These are phyloP conservation scores for Lepeophtheirus salmonis DNA, from an alignment of 1,140 invertebrate genomes.

Conservation along the genomic window DNA sequence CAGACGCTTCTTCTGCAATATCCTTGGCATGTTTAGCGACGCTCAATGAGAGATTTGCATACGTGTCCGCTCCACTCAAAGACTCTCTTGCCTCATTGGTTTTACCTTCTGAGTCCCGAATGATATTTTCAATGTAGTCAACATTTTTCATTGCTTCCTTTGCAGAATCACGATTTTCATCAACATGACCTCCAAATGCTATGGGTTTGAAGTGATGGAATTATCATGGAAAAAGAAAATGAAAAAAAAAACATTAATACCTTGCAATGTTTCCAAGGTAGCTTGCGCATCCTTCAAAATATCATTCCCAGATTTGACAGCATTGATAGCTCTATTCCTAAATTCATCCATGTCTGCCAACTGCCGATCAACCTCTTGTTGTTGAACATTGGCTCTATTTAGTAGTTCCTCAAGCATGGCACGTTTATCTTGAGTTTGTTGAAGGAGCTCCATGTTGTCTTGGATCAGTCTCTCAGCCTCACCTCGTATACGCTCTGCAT, in stretches of 20 bases:
- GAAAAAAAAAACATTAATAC: conserved; percentile 37
- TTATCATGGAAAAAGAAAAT: background rate
- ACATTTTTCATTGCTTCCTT: conserved; percentile 43
- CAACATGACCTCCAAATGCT: conserved; percentile 76
- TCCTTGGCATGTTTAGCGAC: conserved; percentile 54
- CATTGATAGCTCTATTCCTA: conserved; percentile 50
- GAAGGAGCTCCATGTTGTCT: conserved; percentile 30
- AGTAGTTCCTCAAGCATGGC: conserved; percentile 30
- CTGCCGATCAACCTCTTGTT: conserved; percentile 41
- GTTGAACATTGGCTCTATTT: conserved; percentile 34
- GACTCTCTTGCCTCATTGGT: conserved; percentile 35
- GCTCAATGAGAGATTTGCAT: conserved; percentile 7
- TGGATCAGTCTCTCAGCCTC: conserved; percentile 42
- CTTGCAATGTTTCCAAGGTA: conserved; percentile 58
- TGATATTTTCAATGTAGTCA: conserved; percentile 38
- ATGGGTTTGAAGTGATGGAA: conserved; percentile 13
- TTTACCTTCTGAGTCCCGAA: conserved; percentile 41
- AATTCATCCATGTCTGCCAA: conserved; percentile 47
- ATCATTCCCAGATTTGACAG: conserved; percentile 58
- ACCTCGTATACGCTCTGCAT: conserved; percentile 41
- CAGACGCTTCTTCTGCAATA: conserved; percentile 54
- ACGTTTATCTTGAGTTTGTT: conserved; percentile 9
- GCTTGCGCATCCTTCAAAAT: conserved; percentile 66
- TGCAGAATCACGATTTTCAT: conserved; percentile 50
- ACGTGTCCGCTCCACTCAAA: conserved; percentile 44